A percentile compares a stretch with the other conserved stretches of the same genome.
phyloP scores from a whole-genome alignment of 2,888 invertebrate genomes.

The Hemicrepidius hirtus region DNA sequence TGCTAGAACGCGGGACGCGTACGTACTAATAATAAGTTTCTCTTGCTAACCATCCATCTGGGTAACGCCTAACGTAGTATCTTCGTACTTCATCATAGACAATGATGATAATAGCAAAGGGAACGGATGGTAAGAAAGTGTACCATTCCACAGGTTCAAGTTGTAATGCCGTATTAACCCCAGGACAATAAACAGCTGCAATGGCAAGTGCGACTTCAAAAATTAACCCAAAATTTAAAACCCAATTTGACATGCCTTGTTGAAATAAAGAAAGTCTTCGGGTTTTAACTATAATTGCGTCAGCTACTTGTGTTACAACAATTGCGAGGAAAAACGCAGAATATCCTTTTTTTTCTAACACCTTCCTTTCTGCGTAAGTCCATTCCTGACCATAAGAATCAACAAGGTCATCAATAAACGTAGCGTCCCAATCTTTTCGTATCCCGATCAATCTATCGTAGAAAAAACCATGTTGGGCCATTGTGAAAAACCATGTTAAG shows the following conservation, averaged over 20 bases:
- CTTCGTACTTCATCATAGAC: constrained; percentile 84
- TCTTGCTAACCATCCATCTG: constrained; percentile 82
- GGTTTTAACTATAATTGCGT: constrained; percentile 87
- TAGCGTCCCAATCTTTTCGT: constrained; percentile 83
- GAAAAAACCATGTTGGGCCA: constrained; percentile 87
- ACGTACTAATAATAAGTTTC: constrained; percentile 87
- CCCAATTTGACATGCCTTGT: constrained; percentile 84
- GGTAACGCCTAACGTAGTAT: constrained; percentile 79
- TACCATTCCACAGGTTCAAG: constrained; percentile 79
- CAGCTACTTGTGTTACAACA: constrained; percentile 86
- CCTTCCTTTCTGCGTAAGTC: constrained; percentile 81
- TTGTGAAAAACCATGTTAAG: constrained; percentile 85
- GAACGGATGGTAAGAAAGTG: constrained; percentile 82
- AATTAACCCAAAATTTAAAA: constrained; percentile 76
- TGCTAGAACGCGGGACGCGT: too few species aligned
- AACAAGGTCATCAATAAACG: constrained; percentile 75
- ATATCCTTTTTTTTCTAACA: constrained; percentile 83
- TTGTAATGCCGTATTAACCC: constrained; percentile 78
- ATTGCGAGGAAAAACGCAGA: constrained; percentile 87
- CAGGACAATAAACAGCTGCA: constrained; percentile 80
- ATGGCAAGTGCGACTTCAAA: constrained; percentile 77
- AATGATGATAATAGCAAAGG: constrained; percentile 85
- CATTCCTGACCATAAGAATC: constrained; percentile 88
- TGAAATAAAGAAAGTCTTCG: constrained; percentile 82
- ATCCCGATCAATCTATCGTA: constrained; percentile 74